Evolutionary conservation across 2,888 invertebrate species (phyloP).

Genomic region (Eristalis intricaria): DNA sequence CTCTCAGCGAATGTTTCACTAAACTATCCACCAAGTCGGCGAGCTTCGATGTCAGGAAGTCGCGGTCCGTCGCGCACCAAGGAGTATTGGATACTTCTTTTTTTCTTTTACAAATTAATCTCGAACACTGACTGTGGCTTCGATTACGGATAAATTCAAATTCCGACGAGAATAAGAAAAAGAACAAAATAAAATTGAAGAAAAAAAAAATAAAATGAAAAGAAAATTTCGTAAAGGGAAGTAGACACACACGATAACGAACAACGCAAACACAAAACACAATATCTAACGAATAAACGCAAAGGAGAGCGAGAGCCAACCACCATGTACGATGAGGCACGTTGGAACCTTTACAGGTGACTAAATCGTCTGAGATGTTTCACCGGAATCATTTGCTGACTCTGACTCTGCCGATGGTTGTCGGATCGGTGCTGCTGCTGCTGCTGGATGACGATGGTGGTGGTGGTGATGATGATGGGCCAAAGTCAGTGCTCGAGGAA

Average conservation of each 20-base stretch:
- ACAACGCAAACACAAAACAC: conserved; percentile 63
- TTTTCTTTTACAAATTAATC: conserved; percentile 41
- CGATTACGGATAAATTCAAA: background rate
- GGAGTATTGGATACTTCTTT: conserved; percentile 32
- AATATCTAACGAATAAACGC: conserved; percentile 67
- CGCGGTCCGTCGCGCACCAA: conserved; percentile 48
- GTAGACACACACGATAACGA: conserved; percentile 38
- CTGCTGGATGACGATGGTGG: too few relatives aligned
- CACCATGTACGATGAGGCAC: conserved; percentile 76
- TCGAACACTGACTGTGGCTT: background rate
- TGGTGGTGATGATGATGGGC: conserved; percentile 46
- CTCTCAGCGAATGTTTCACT: conserved; percentile 42
- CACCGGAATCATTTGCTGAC: conserved; percentile 60
- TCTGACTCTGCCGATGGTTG: conserved; percentile 23
- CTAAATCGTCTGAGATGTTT: conserved; percentile 73
- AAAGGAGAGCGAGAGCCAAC: conserved; percentile 67
- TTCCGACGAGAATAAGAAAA: background rate
- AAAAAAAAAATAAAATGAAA: background rate
- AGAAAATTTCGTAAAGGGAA: conserved; percentile 10
- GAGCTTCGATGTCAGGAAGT: background rate
- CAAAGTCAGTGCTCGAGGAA: conserved; percentile 46
- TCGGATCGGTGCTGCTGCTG: conserved; percentile 22
- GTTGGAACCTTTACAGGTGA: conserved; percentile 78
- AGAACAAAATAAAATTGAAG: background rate
- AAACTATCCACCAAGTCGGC: conserved; percentile 21